Evolutionary conservation across 92 coral and sea anemone genomes (phyloP).

Genomic region (Epizoanthus stellaris): DNA sequence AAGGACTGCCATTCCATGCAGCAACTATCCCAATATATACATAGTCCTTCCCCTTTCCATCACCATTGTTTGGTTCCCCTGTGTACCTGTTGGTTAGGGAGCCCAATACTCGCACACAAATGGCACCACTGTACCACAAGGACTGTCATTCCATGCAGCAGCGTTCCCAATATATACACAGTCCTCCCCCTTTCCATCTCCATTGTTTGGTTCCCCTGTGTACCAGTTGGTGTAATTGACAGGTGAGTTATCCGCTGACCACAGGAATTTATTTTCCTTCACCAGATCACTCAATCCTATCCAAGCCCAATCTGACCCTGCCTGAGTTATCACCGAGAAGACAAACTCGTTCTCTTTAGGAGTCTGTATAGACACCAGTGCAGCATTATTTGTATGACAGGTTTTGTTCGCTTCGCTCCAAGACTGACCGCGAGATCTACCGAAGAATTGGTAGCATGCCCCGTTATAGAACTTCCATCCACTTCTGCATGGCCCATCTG

Average conservation of each 20-base stretch:
- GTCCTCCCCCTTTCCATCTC: slow-evolving; percentile 1
- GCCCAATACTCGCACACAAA: slow-evolving; percentile 7
- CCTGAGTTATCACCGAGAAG: background rate
- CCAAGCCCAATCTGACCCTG: slow-evolving; percentile 18
- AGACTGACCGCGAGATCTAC: background rate
- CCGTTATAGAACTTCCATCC: slow-evolving; percentile 6
- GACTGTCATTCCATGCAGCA: slow-evolving; percentile 11
- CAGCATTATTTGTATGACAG: background rate
- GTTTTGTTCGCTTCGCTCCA: slow-evolving; percentile 6
- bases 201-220: slow-evolving; percentile 41
- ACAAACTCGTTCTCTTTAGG: slow-evolving; percentile 17
- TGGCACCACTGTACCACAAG: slow-evolving; percentile 1
- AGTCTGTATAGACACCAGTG: slow-evolving; percentile 13
- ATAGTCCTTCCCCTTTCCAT: too few relatives aligned
- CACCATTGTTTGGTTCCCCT: too few relatives aligned
- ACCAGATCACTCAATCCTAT: slow-evolving; percentile 14
- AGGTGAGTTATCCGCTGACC: slow-evolving; percentile 28
- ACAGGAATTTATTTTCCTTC: background rate
- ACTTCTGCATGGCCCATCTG: background rate
- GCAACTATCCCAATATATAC: too few relatives aligned
- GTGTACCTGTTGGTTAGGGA: too few relatives aligned
- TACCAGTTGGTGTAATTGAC: slow-evolving; percentile 22
- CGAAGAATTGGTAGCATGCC: slow-evolving; percentile 18
- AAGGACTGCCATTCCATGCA: too few relatives aligned
- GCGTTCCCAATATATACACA: slow-evolving; percentile 28